A percentile compares a stretch with the other conserved stretches of the same genome.
phyloP scores from a whole-genome alignment of 2,888 invertebrate genomes.

The Synergus laeviventris region DNA sequence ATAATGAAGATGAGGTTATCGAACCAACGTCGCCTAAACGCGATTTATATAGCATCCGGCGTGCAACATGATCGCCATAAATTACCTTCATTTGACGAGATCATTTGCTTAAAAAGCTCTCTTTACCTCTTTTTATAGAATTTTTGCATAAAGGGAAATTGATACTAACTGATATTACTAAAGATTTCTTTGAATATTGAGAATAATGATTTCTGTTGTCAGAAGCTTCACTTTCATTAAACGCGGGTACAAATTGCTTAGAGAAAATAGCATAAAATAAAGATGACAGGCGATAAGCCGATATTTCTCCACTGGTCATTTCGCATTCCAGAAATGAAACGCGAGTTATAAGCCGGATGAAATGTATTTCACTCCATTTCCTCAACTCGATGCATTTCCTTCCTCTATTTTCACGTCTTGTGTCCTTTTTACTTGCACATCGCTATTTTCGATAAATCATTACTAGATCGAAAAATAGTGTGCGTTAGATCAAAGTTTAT shows the following conservation, averaged over 20 bases:
- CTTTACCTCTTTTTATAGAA: neutral
- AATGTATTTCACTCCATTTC: conserved; percentile 62
- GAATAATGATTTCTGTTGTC: neutral
- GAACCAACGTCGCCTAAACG: conserved; percentile 8
- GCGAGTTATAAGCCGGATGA: conserved; percentile 56
- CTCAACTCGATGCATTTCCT: conserved; percentile 66
- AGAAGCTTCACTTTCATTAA: conserved; percentile 3
- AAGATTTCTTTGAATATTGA: neutral
- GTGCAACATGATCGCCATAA: neutral
- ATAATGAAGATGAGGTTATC: conserved; percentile 48
- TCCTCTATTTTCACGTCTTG: conserved; percentile 59
- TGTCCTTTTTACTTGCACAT: conserved; percentile 33
- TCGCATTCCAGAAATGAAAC: conserved; percentile 23
- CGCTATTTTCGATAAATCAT: neutral
- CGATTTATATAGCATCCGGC: neutral
- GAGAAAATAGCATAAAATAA: conserved; percentile 19
- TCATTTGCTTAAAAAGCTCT: neutral
- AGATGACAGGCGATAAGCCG: conserved; percentile 19
- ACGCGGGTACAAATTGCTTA: neutral
- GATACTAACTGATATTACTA: neutral
- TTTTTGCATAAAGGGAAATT: neutral
- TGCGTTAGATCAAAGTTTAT: neutral
- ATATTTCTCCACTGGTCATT: conserved; percentile 30
- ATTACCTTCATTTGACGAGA: neutral
- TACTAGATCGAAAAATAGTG: neutral